phyloP scores from a whole-genome alignment of 2,113 vertebrate species.

The Erpornis zantholeuca region DNA sequence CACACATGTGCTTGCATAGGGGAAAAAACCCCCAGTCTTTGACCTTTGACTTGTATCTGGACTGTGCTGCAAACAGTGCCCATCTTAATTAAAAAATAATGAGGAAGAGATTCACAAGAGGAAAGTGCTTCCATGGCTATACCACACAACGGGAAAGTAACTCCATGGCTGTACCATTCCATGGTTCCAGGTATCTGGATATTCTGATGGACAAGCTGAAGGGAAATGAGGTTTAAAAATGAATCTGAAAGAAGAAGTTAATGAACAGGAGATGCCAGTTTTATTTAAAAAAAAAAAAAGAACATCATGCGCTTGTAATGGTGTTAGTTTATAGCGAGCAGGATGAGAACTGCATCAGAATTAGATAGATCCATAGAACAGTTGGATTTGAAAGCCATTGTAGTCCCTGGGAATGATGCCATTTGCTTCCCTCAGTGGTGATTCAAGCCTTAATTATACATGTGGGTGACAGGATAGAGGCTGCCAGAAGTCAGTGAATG shows the following conservation, averaged over 20 bases:
- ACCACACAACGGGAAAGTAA: background rate
- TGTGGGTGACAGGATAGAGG: background rate
- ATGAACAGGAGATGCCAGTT: background rate
- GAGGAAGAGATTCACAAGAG: background rate
- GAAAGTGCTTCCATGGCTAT: background rate
- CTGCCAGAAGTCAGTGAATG: background rate
- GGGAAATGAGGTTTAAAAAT: background rate
- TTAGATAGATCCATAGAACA: background rate
- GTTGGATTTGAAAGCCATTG: background rate
- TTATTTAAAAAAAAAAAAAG: background rate
- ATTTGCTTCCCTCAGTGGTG: background rate
- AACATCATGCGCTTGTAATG: background rate
- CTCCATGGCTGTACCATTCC: background rate
- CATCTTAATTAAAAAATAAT: background rate
- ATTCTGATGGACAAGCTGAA: background rate
- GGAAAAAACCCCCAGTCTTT: background rate
- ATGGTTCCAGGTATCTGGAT: background rate
- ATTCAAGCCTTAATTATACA: background rate
- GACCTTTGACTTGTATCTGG: background rate
- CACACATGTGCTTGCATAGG: background rate
- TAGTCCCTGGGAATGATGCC: conserved; percentile 12
- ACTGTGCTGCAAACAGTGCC: background rate
- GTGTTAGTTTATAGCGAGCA: background rate
- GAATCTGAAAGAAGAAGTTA: background rate
- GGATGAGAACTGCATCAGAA: conserved; percentile 1